Conservation (phyloP, 1,140 invertebrate genomes). For the Hylaeus anthracinus region DNA sequence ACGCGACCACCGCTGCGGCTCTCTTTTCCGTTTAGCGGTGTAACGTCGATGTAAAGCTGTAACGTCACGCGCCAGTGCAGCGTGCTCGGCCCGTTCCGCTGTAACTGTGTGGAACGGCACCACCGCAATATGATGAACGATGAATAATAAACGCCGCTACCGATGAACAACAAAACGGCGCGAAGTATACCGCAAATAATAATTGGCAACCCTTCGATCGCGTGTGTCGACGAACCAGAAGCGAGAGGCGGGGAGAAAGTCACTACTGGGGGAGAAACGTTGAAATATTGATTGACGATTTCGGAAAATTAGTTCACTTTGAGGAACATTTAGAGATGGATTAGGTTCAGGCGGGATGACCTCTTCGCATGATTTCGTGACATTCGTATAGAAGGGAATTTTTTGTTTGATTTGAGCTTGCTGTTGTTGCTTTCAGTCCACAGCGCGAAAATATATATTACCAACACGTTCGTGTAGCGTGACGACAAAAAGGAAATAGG, state of each 20-base stretch:
- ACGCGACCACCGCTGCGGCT: neutral
- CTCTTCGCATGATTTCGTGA: too few species aligned
- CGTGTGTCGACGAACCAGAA: conserved; percentile 2
- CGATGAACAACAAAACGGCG: conserved; percentile 74
- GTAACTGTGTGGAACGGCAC: conserved; percentile 62
- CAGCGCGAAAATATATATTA: neutral
- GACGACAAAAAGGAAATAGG: conserved; percentile 44
- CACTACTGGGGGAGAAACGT: neutral
- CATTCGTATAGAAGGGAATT: too few species aligned
- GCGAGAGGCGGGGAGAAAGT: neutral
- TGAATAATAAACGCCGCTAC: conserved; percentile 74
- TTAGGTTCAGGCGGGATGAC: too few species aligned
- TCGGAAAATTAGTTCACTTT: neutral
- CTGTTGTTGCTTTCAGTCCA: too few species aligned
- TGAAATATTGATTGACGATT: conserved; percentile 45
- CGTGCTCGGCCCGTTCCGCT: conserved; percentile 51
- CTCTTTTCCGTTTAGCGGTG: conserved; percentile 46
- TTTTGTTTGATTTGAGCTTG: too few species aligned
- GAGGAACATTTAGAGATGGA: too few species aligned
- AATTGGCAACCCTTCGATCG: conserved; percentile 64
- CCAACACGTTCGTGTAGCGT: neutral
- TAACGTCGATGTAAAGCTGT: conserved; percentile 59
- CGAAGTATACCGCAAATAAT: conserved; percentile 70
- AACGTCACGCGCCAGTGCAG: conserved; percentile 53
- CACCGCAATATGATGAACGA: conserved; percentile 71